Evolutionary conservation across 2,797 vertebrate genomes (phyloP).

Genomic region (Labroides dimidiatus): DNA sequence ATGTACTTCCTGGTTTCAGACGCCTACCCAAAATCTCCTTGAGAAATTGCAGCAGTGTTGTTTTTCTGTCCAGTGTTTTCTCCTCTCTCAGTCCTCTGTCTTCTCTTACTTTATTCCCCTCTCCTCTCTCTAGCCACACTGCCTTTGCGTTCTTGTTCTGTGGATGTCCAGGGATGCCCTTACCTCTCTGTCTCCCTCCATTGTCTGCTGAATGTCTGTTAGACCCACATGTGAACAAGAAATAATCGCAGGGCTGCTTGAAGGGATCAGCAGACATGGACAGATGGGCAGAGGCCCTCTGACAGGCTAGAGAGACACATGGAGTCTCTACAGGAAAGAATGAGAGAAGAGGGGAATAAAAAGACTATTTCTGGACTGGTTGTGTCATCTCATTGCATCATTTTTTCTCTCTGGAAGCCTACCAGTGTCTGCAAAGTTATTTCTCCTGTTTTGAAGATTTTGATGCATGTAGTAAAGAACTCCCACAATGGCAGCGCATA

Average conservation of each 20-base stretch:
- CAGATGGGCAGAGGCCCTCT: slow-evolving; percentile 76
- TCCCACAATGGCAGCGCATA: slow-evolving; percentile 62
- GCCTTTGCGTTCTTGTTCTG: slow-evolving; percentile 36
- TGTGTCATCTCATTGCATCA: neutral
- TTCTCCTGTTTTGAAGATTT: slow-evolving; percentile 16
- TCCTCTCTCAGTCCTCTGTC: slow-evolving; percentile 38
- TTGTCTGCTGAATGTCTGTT: slow-evolving; percentile 33
- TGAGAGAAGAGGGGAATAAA: slow-evolving; percentile 14
- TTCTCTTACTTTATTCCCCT: slow-evolving; percentile 22
- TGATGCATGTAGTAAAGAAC: slow-evolving; percentile 59
- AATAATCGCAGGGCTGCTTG: slow-evolving; percentile 90
- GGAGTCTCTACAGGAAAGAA: slow-evolving; percentile 61
- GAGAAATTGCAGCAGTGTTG: slow-evolving; percentile 84
- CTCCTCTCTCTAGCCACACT: slow-evolving; percentile 4
- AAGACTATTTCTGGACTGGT: neutral
- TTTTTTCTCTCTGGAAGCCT: slow-evolving; percentile 19
- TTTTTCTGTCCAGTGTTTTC: slow-evolving; percentile 78
- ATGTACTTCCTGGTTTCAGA: neutral
- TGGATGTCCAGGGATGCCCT: slow-evolving; percentile 43
- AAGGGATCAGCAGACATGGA: slow-evolving; percentile 83
- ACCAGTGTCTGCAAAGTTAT: slow-evolving; percentile 35
- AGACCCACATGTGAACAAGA: slow-evolving; percentile 85
- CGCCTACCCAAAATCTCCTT: slow-evolving; percentile 87
- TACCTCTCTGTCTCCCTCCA: slow-evolving; percentile 56
- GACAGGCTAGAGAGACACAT: slow-evolving; percentile 82